Evolutionary conservation across 53 echinoderm and acorn worm genomes (phyloP).

Genomic region (Actinopyga echinites): DNA sequence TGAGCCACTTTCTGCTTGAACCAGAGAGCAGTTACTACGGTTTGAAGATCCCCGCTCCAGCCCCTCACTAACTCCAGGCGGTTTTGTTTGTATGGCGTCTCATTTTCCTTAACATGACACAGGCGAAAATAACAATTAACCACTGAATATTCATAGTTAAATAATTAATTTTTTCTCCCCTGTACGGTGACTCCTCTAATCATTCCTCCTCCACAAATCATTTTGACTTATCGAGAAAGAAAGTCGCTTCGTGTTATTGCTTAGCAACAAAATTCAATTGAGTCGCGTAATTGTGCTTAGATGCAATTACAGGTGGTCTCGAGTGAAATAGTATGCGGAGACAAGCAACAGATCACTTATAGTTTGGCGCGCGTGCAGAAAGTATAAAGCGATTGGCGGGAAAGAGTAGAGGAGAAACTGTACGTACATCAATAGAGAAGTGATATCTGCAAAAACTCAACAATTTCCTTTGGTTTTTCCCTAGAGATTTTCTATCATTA

Average conservation of each 20-base stretch:
- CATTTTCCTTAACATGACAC: not conserved
- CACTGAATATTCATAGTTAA: constrained; percentile 18
- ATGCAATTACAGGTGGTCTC: constrained; percentile 47
- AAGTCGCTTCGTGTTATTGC: constrained; percentile 40
- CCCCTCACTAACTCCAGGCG: too few species aligned
- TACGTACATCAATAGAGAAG: too few species aligned
- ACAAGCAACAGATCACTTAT: constrained; percentile 19
- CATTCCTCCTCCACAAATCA: constrained; percentile 27
- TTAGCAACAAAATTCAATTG: constrained; percentile 48
- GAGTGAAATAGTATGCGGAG: constrained; percentile 16
- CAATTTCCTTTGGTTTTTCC: too few species aligned
- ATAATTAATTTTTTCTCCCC: constrained; percentile 20
- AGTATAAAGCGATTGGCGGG: constrained; percentile 38
- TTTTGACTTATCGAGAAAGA: constrained; percentile 6
- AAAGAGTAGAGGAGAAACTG: not conserved
- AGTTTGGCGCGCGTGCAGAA: constrained; percentile 5
- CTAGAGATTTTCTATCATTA: too few species aligned
- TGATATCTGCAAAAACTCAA: too few species aligned
- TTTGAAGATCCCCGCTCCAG: too few species aligned
- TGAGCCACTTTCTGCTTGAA: too few species aligned
- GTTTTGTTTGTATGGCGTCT: too few species aligned
- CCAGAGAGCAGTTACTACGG: too few species aligned
- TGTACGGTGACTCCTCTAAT: constrained; percentile 22
- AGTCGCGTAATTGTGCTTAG: constrained; percentile 36
- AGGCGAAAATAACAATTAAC: constrained; percentile 4